Evolutionary conservation across 2,113 vertebrate genomes (phyloP), one percentile per base, ranked within the genome.

Genomic region (Patagioenas fasciata): DNA sequence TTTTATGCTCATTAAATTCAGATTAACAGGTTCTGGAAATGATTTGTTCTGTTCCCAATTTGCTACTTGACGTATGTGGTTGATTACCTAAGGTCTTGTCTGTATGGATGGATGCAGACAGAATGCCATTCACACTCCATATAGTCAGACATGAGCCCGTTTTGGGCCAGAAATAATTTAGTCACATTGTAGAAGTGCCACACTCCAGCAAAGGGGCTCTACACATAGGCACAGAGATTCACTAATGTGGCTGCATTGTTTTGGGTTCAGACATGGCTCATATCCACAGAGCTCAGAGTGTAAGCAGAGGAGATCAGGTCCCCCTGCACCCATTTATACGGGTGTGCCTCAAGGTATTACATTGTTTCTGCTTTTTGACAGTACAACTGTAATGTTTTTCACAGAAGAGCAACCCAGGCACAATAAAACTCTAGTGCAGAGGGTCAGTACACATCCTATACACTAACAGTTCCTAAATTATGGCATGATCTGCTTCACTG

Each of bases 391-490:
- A 20, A 34, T 44, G 44, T 79, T 89, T 87, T 61, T 21, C 54
- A 85, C 13, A 13, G 21, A 38, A 92, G 13, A 84, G 34, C 42
- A 84, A 87, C 10, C 8, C 18, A 23, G 42, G 62, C 78, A 50
- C 25, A 90, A 86, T 72, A 89, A 87, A 94, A 83, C 7, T 53
- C 40, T 11, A 77, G 20, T 34, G 29, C 58, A 91, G n/a, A 94
- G 32, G 40, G 57, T 79, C 61, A 80, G 31, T 44, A 82, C 28
- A 31, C 31, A 71, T 50, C 60, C 78, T 90, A 57, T 81, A 70
- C 10, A 47, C 34, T 42, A 87, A 51, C 20, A 82, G 34, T 50
- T 91, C 56, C 62, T 65, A 88, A 84, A 81, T 75, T 64, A 78
- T 24, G 14, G 25, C 81, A 38, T 51, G 47, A 93, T 94, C 81